These are phyloP conservation scores for Spondyliosoma cantharus DNA, from an alignment of 2,797 vertebrate genomes.

Conservation along the genomic window DNA sequence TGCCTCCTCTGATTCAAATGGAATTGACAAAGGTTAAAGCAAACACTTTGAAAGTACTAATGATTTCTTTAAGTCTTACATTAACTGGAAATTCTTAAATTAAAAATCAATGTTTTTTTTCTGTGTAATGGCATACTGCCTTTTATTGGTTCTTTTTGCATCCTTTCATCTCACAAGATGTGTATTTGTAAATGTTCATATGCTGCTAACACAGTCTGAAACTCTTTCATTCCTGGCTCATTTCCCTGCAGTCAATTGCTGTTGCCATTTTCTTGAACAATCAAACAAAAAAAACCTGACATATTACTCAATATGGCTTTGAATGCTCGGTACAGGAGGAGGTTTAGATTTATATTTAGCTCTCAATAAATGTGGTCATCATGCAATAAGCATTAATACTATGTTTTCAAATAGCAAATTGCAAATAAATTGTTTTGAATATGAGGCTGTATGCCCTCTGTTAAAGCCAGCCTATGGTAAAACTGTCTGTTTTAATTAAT, in stretches of 20 bases:
- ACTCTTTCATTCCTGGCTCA: background rate
- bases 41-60: background rate
- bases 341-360: background rate
- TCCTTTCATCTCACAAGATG: background rate
- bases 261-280: background rate
- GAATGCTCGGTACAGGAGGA: background rate
- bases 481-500: slow-evolving; percentile 21
- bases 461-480: background rate
- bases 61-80: background rate
- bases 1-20: slow-evolving; percentile 1
- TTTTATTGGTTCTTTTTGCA: background rate
- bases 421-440: background rate
- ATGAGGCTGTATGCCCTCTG: background rate
- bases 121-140: background rate
- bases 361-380: background rate
- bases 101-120: background rate
- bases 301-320: background rate
- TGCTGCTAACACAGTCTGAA: background rate
- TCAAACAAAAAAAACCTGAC: background rate
- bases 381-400: background rate
- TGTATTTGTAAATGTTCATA: background rate
- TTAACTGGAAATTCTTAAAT: background rate
- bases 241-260: background rate
- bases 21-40: background rate
- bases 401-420: background rate